Evolutionary conservation across 2,797 vertebrate genomes (phyloP).

Genomic region (Cuculus canorus): DNA sequence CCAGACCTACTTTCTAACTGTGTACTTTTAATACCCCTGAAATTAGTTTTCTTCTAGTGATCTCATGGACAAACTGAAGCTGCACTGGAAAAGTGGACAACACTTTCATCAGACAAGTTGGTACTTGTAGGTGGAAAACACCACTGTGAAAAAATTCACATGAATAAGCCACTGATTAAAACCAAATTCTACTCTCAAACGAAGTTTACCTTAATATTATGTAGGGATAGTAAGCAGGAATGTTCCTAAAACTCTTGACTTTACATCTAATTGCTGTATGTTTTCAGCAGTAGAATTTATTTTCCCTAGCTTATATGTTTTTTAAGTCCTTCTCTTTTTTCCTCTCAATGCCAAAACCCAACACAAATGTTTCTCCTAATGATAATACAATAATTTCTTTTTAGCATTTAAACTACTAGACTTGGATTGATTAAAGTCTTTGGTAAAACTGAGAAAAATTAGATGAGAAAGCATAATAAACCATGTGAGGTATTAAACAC

Average conservation of each 20-base stretch:
- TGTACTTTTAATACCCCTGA: slow-evolving; percentile 54
- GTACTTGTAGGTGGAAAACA: neutral
- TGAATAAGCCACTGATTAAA: neutral
- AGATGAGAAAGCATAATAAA: neutral
- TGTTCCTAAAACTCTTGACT: neutral
- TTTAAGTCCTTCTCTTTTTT: neutral
- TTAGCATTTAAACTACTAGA: neutral
- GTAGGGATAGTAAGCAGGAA: neutral
- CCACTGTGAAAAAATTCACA: neutral
- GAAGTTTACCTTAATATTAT: slow-evolving; percentile 1
- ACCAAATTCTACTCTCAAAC: neutral
- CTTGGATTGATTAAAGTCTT: neutral
- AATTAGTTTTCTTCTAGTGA: slow-evolving; percentile 40
- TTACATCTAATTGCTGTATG: neutral
- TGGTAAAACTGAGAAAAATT: neutral
- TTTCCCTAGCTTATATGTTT: neutral
- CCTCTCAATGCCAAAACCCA: neutral
- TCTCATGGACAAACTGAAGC: neutral
- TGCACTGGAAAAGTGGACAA: neutral
- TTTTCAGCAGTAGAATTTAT: neutral
- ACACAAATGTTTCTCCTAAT: neutral
- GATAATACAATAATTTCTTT: neutral
- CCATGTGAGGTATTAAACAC: neutral
- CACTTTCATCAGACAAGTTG: neutral
- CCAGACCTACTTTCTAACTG: slow-evolving; percentile 50